Evolutionary conservation across 2,888 invertebrate species (phyloP), one percentile per base, ranked within the genome.

Genomic region (Cheilosia grossa): DNA sequence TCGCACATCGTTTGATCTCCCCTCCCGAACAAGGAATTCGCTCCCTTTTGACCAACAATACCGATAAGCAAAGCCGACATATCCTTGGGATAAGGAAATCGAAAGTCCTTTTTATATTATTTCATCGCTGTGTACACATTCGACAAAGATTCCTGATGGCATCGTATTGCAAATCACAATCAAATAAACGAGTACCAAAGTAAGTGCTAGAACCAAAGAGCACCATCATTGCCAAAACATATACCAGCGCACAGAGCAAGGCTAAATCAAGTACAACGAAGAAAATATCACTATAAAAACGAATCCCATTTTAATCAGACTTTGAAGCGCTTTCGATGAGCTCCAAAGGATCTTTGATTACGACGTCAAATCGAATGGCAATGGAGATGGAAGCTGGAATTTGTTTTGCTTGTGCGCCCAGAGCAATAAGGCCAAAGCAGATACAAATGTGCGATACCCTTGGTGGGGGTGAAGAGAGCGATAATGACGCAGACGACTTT

Each of bases 301-400:
- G 81, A 85, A 85, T 75, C 81, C 81, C 81, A 81, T 81, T 85
- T 85, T 85, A 81, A 85, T 85, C 81, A 81, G 81, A 77, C 85
- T 85, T 81, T 81, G 81, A 85, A 85, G 75, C 81, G 81, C 75
- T 85, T 85, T 81, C 75, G 81, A 81, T 85, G 85, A 85, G 81
- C 85, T 81, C 81, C 75, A 81, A 85, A 81, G 72, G 81, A 81
- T 75, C 81, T 85, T 85, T 85, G 81, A 85, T 85, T 85, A 75
- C 81, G 30, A 85, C 81, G 72, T 85, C 81, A 85, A 81, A 85
- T 85, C 81, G 81, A 85, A 75, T 81, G 70, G 58, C 77, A 85
- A 75, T 81, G 70, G 58, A 85, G 81, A 85, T 72, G 70, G 72
- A 42, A 85, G 81, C 72, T 63, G 56, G 67, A 85, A 81, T 77